Evolutionary conservation across 2,888 invertebrate species (phyloP).

Genomic region (Eudemis profundana): DNA sequence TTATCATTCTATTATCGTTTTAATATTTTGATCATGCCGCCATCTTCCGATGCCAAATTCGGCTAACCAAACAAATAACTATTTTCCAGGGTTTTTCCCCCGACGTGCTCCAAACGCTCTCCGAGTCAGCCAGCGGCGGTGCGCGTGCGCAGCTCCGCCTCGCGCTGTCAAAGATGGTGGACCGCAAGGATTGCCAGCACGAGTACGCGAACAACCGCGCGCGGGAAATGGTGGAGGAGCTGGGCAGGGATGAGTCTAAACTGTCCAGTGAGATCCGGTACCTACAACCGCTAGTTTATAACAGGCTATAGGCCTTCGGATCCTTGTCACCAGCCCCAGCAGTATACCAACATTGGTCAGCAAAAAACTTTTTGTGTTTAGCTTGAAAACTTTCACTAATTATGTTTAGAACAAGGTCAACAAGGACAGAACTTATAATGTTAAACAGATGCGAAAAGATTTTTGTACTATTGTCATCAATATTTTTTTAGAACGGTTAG

Average conservation of each 20-base stretch:
- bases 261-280: slow-evolving; percentile 85
- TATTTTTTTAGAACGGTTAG: too few species aligned
- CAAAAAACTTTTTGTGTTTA: too few species aligned
- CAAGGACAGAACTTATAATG: too few species aligned
- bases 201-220: slow-evolving; percentile 86
- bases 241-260: slow-evolving; percentile 84
- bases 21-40: too few species aligned
- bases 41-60: too few species aligned
- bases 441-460: too few species aligned
- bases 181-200: slow-evolving; percentile 85
- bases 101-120: slow-evolving; percentile 82
- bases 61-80: background rate
- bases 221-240: slow-evolving; percentile 80
- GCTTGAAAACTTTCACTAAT: too few species aligned
- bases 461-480: too few species aligned
- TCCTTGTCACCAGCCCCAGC: too few species aligned
- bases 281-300: slow-evolving; percentile 83
- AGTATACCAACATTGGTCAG: background rate
- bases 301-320: slow-evolving; percentile 59
- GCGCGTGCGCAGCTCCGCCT: slow-evolving; percentile 85
- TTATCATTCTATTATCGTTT: too few species aligned
- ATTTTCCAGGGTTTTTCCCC: slow-evolving; percentile 86
- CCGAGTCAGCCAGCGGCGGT: slow-evolving; percentile 84
- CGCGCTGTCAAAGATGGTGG: slow-evolving; percentile 85
- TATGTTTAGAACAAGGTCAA: too few species aligned